Evolutionary conservation across 2,113 vertebrate genomes (phyloP).

Genomic region (Bothrops jararaca): DNA sequence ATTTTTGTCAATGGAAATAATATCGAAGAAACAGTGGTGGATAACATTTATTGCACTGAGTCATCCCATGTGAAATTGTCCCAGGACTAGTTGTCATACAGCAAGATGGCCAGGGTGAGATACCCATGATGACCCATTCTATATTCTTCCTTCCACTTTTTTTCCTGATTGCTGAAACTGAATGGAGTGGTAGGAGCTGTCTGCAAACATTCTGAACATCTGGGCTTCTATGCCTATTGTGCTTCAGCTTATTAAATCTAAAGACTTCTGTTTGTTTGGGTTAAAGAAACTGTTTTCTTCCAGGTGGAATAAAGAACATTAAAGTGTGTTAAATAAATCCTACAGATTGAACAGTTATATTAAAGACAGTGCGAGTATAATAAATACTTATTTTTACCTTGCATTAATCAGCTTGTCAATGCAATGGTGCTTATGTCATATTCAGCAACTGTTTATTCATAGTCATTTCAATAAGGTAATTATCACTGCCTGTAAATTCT

Average conservation of each 20-base stretch:
- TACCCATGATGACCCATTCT: not conserved
- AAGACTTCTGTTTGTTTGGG: not conserved
- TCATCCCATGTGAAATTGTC: not conserved
- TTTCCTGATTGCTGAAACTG: not conserved
- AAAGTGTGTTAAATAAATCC: not conserved
- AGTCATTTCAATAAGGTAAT: not conserved
- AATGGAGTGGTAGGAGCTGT: not conserved
- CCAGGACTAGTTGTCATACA: not conserved
- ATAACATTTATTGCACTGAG: not conserved
- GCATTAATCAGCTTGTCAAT: not conserved
- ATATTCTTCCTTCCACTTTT: not conserved
- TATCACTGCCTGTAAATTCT: not conserved
- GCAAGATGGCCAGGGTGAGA: not conserved
- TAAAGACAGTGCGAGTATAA: not conserved
- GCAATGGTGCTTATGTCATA: not conserved
- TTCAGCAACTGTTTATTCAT: not conserved
- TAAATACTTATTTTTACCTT: not conserved
- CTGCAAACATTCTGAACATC: not conserved
- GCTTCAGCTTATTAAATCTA: not conserved
- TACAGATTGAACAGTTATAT: not conserved
- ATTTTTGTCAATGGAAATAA: not conserved
- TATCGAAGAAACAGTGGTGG: not conserved
- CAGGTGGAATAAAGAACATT: not conserved
- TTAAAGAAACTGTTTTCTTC: not conserved
- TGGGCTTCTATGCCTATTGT: not conserved